Percentiles rank a stretch among this genome's conserved stretches.
Evolutionary conservation across 2,113 vertebrate species (phyloP).

Genomic region (Chelonoidis abingdonii): DNA sequence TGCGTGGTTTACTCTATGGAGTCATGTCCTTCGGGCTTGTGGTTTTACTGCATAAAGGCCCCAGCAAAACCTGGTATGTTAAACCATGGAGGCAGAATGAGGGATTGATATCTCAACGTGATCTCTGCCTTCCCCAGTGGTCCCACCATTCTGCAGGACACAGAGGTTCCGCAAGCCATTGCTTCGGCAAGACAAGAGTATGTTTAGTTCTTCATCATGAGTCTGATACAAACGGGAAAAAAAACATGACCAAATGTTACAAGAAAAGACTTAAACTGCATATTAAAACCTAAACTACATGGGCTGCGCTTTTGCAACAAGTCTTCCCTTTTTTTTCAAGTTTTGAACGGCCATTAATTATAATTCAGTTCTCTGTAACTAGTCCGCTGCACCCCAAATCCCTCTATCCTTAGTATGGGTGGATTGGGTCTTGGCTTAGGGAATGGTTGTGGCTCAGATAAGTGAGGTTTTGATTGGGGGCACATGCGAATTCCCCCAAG

Average conservation of each 20-base stretch:
- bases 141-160: no score
- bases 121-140: no score
- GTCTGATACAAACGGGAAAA: not conserved
- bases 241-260: not conserved
- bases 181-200: conserved; percentile 28
- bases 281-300: not conserved
- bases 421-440: not conserved
- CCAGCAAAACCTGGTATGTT: no score
- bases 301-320: not conserved
- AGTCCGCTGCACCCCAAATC: not conserved
- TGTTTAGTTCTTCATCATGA: not conserved
- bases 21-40: no score
- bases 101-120: no score
- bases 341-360: not conserved
- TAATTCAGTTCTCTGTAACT: not conserved
- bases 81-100: no score
- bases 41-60: no score
- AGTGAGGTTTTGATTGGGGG: not conserved
- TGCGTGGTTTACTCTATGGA: no score
- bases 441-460: not conserved
- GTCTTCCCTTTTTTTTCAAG: not conserved
- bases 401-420: no score
- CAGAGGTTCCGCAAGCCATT: not conserved
- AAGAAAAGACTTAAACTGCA: not conserved
- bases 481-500: not conserved